Conservation (phyloP, 2,888 invertebrate species). For the Andrena trimmerana region DNA sequence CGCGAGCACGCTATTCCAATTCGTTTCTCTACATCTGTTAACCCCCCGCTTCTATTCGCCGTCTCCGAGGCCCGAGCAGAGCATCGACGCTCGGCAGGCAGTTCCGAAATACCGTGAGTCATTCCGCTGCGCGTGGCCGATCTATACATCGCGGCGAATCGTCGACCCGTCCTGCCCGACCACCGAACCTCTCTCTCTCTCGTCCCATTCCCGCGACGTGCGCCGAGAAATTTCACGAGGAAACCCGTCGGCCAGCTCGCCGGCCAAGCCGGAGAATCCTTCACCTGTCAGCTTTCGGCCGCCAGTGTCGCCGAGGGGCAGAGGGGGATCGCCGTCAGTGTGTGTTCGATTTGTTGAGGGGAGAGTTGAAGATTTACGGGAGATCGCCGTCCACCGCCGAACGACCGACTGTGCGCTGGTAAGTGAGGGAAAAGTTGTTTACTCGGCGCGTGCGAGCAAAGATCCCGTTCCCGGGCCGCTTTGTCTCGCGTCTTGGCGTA, state of each 20-base stretch:
- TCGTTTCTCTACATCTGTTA: not conserved
- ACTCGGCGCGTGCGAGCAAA: too few relatives aligned
- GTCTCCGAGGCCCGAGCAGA: not conserved
- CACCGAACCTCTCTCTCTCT: too few relatives aligned
- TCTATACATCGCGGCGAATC: constrained; percentile 20
- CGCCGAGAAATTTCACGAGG: too few relatives aligned
- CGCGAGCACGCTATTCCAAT: constrained; percentile 1
- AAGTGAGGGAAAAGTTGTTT: constrained; percentile 16
- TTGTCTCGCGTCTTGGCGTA: constrained; percentile 25
- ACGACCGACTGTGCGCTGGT: constrained; percentile 30
- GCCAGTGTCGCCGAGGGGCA: not conserved
- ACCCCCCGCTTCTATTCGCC: not conserved
- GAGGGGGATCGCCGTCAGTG: constrained; percentile 13
- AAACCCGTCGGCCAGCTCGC: not conserved
- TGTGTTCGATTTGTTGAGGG: constrained; percentile 24
- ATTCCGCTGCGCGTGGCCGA: not conserved
- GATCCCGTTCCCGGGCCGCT: not conserved
- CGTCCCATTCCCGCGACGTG: not conserved
- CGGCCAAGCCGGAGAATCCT: not conserved
- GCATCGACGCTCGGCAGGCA: not conserved
- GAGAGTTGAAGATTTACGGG: constrained; percentile 24
- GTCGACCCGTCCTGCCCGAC: constrained; percentile 11
- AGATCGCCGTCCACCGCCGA: constrained; percentile 4
- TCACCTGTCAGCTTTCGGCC: not conserved
- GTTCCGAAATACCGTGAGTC: not conserved